Evolutionary conservation across 2,888 invertebrate genomes (phyloP).

Genomic region (Harpagoxenus sublaevis): DNA sequence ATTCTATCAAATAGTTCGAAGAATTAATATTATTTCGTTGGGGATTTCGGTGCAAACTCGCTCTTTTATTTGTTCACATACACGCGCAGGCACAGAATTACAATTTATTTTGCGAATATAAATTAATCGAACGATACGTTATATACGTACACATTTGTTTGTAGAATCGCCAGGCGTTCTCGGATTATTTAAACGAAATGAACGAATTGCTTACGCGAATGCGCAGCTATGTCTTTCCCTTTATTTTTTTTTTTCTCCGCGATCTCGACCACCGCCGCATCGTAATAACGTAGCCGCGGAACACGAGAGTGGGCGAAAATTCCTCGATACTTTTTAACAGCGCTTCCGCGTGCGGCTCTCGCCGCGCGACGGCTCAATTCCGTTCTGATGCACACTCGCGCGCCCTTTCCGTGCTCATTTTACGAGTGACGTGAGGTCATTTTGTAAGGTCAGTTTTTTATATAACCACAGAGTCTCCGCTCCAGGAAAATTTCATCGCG

Average conservation of each 20-base stretch:
- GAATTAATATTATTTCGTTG: slow-evolving; percentile 25
- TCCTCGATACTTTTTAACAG: slow-evolving; percentile 52
- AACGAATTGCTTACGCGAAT: neutral
- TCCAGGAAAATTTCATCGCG: slow-evolving; percentile 57
- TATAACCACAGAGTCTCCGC: slow-evolving; percentile 14
- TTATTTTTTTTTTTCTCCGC: neutral
- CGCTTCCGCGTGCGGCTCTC: slow-evolving; percentile 13
- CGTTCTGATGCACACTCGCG: slow-evolving; percentile 46
- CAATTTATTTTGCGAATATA: slow-evolving; percentile 34
- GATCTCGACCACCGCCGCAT: neutral
- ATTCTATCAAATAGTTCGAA: neutral
- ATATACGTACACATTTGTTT: neutral
- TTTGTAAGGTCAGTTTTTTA: slow-evolving; percentile 57
- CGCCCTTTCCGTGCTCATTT: slow-evolving; percentile 55
- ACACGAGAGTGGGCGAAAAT: slow-evolving; percentile 40
- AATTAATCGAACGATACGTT: slow-evolving; percentile 1
- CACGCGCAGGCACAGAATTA: neutral
- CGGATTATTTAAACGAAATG: slow-evolving; percentile 32
- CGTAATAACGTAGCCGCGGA: slow-evolving; percentile 22
- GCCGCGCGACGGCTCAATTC: slow-evolving; percentile 51
- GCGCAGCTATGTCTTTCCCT: neutral
- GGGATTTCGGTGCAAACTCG: neutral
- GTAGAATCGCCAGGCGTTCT: neutral
- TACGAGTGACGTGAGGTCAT: slow-evolving; percentile 56
- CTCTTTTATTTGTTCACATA: neutral